Evolutionary conservation across 1,140 invertebrate genomes (phyloP), one percentile per base, ranked within the genome.

Genomic region (Scaptomyza hsui): DNA sequence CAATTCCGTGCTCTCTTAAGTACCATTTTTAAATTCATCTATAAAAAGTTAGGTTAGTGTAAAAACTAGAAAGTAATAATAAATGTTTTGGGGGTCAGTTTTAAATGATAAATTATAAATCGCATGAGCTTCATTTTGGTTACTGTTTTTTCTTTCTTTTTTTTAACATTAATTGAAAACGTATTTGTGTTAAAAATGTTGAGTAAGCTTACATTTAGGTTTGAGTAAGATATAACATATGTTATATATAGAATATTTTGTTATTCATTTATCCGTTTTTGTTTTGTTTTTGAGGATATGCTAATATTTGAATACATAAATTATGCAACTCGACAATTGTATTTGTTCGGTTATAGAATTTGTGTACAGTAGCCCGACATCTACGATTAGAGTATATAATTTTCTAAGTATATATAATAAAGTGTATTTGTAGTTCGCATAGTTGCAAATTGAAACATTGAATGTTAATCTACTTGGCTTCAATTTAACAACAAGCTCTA

Each of bases 1-100:
- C 78, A 83, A 78, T 88, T 81, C 78, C 78, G 72, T 88, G 82
- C 82, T 88, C 77, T 70, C 39, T 81, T 62, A 39, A 59, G 32
- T 37, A 37, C 12, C 12, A 37, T 37, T n/a, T n/a, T 37, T 2
- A 37, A 37, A 12, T 19, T 19, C 1, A 69, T 68, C 45, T 57
- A 60, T 60, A 26, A 51, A 60, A 48, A 41, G 26, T 64, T 26
- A 47, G 29, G 35, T 10, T 18, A 37, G 24, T 45, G 56, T 4
- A 4, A 44, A 32, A 62, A 29, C 7, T 9, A 59, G 49, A 53
- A 35, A 45, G 24, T n/a, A 53, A 57, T n/a, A n/a, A n/a, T n/a
- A n/a, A n/a, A n/a, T 29, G 5, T 35, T 49, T 37, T 12, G 57
- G 76, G 65, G 81, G 81, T 86, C 81, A 86, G 81, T 71, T 88